A percentile compares a stretch with the other conserved stretches of the same genome.
These are phyloP conservation scores for Gorsachius goisagi DNA, from an alignment of 2,113 vertebrate species.

Conservation along the genomic window DNA sequence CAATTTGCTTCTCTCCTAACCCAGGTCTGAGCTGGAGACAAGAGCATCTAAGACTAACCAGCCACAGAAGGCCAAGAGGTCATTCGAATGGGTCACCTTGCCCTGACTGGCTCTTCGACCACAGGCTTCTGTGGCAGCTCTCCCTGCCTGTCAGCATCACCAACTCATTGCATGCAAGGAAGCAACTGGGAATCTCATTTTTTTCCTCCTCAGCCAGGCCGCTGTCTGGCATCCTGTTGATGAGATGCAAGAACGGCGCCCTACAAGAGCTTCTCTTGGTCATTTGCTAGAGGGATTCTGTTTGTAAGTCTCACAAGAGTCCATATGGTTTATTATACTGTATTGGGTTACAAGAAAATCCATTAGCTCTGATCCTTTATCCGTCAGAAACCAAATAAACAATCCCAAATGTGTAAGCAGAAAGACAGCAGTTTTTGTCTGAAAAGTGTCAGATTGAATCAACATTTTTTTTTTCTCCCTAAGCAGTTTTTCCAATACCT, in stretches of 20 bases:
- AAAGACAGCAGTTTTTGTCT: background rate
- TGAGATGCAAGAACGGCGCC: background rate
- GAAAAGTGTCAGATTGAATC: background rate
- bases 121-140: background rate
- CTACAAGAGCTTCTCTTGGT: background rate
- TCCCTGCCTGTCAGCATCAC: background rate
- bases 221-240: background rate
- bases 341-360: background rate
- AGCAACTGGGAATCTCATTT: background rate
- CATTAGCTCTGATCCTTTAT: background rate
- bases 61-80: background rate
- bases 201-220: background rate
- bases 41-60: background rate
- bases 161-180: background rate
- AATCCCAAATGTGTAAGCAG: background rate
- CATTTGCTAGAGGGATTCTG: background rate
- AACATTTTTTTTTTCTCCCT: background rate
- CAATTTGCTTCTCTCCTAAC: background rate
- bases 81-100: background rate
- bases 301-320: background rate
- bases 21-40: background rate
- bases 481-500: fast-evolving
- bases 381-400: background rate
- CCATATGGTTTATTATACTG: fast-evolving
- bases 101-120: fast-evolving